Evolutionary conservation across 1,140 invertebrate genomes (phyloP).

Genomic region (Scaptomyza hsui): DNA sequence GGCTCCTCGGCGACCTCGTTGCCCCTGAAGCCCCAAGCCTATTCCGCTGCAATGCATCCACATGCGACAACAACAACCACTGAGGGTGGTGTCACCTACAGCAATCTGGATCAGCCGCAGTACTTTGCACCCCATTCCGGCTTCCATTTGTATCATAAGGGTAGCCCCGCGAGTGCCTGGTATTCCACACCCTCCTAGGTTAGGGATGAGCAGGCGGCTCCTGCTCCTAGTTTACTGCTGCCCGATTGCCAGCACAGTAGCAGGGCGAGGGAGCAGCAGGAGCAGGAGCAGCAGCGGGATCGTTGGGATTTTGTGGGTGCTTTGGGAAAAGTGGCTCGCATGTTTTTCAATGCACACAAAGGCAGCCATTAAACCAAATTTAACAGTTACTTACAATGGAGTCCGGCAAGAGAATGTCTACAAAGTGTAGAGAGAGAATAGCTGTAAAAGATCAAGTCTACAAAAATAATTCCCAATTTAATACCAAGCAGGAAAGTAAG

Average conservation of each 20-base stretch:
- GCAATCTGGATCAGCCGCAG: slow-evolving; percentile 90
- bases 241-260: slow-evolving; percentile 36
- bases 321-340: slow-evolving; percentile 77
- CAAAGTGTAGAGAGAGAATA: too few relatives aligned
- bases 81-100: slow-evolving; percentile 86
- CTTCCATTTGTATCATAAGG: slow-evolving; percentile 94
- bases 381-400: too few relatives aligned
- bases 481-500: too few relatives aligned
- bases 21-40: slow-evolving; percentile 95
- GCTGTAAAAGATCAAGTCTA: too few relatives aligned
- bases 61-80: slow-evolving; percentile 79
- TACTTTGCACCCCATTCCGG: slow-evolving; percentile 92
- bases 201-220: slow-evolving; percentile 30
- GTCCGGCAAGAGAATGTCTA: too few relatives aligned
- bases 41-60: slow-evolving; percentile 87
- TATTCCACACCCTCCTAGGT: slow-evolving; percentile 91
- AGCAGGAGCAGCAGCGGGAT: slow-evolving; percentile 39
- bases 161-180: slow-evolving; percentile 88
- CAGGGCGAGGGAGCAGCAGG: slow-evolving; percentile 19
- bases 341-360: slow-evolving; percentile 78
- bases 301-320: slow-evolving; percentile 79
- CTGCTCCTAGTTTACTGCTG: neutral
- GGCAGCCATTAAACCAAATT: slow-evolving; percentile 25
- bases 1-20: slow-evolving; percentile 87
- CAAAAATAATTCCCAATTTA: too few relatives aligned